Evolutionary conservation across 2,797 vertebrate species (phyloP), one percentile per base, ranked within the genome.

Genomic region (Ficedula albicollis): DNA sequence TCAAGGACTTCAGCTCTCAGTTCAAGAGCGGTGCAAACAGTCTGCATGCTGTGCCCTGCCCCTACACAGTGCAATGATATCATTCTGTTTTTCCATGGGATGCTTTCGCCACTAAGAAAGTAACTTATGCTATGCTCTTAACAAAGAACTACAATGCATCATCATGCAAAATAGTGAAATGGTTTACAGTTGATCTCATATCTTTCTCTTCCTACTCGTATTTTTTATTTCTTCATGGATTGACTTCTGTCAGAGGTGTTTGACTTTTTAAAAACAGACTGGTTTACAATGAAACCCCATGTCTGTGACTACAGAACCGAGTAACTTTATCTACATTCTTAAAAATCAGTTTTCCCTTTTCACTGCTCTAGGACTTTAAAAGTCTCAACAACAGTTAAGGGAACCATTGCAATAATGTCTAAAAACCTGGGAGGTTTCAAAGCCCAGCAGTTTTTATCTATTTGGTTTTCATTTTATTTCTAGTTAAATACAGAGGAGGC

Each of bases 381-480:
- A 75, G 39, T 72, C 62, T 91, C 73, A 87, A 91, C 54, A 91
- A 39, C 79, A 91, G 66, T 66, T 84, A 66, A 78, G 87, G 82
- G 79, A 95, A 58, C 34, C 41, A 87, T 92, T 78, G 54, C 46
- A 78, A 83, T 83, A 81, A 88, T 11, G 29, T 30, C 30, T 88
- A 84, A 90, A 93, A 73, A 84, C 49, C 52, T 73, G 36, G 0
- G 48, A 90, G 52, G 36, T 72, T 96, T 95, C 81, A 64, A 90
- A 96, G n/a, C 56, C 59, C 74, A 59, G 69, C n/a, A 81, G 82
- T 38, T 94, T 85, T 75, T 85, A 52, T 72, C 43, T 80, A 18
- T 83, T 91, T 82, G 26, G 3, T 9, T 62, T 74, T 72, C 62
- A 52, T 85, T 96, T 92, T 70, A 51, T 68, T 93, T 93, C 90